Percentiles rank a stretch among this genome's conserved stretches.
These are phyloP conservation scores for Heterodera schachtii DNA, from an alignment of 1,140 invertebrate genomes.

Conservation along the genomic window DNA sequence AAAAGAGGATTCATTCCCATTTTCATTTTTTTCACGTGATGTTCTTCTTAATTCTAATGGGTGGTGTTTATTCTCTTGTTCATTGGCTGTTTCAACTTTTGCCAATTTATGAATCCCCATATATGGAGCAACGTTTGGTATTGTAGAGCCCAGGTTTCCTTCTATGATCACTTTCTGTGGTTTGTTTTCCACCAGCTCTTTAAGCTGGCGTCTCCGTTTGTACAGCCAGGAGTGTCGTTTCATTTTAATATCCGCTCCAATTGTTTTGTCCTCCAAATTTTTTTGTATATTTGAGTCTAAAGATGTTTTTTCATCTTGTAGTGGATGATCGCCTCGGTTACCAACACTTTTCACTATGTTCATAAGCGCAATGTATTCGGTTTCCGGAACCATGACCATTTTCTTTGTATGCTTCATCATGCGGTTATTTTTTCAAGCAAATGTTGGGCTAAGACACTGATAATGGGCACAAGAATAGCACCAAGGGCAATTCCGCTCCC, in stretches of 20 bases:
- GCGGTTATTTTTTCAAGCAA: not conserved
- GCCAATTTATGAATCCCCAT: not conserved
- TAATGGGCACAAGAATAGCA: conserved; percentile 6
- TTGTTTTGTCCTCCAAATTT: not conserved
- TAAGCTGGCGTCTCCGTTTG: not conserved
- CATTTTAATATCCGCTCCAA: not conserved
- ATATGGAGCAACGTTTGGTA: not conserved
- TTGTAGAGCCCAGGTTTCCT: not conserved
- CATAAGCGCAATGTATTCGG: too few species aligned
- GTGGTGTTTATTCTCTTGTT: not conserved
- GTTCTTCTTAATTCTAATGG: not conserved
- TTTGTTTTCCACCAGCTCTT: conserved; percentile 17
- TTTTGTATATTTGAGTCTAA: not conserved
- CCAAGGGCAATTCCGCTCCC: too few species aligned
- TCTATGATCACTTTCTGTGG: conserved; percentile 14
- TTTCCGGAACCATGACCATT: too few species aligned
- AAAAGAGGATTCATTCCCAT: too few species aligned
- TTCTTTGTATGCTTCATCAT: not conserved
- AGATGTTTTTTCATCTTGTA: conserved; percentile 10
- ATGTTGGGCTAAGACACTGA: conserved; percentile 12
- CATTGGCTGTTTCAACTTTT: not conserved
- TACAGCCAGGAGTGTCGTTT: not conserved
- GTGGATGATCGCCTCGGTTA: not conserved
- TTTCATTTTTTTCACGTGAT: too few species aligned
- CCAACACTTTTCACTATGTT: too few species aligned